phyloP scores from a whole-genome alignment of 2,888 invertebrate genomes.

The Perizoma flavofasciatum region DNA sequence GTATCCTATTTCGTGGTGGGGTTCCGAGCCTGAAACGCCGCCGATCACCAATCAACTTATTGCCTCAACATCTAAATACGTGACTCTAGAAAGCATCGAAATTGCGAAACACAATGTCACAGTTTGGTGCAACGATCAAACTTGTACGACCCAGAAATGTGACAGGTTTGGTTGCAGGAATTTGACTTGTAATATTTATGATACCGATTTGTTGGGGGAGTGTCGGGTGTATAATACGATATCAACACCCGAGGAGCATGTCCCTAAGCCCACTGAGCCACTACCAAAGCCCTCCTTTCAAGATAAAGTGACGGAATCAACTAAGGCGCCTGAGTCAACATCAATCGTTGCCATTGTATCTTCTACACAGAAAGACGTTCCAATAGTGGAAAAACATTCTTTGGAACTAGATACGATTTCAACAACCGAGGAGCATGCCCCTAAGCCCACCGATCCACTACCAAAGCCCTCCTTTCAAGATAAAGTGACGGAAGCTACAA shows the following conservation, averaged over 20 bases:
- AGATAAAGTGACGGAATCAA: conserved; percentile 32
- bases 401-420: conserved; percentile 58
- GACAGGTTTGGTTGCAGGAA: conserved; percentile 65
- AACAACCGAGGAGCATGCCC: conserved; percentile 48
- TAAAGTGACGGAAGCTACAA: conserved; percentile 31
- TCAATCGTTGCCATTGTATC: conserved; percentile 12
- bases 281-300: conserved; percentile 27
- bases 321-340: conserved; percentile 24
- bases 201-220: conserved; percentile 72
- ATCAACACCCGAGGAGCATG: conserved; percentile 48
- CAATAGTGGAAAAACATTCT: conserved; percentile 53
- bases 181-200: conserved; percentile 75
- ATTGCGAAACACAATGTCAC: conserved; percentile 67
- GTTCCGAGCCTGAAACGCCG: conserved; percentile 47
- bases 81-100: conserved; percentile 54
- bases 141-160: conserved; percentile 75
- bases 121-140: conserved; percentile 78
- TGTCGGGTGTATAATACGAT: conserved; percentile 67
- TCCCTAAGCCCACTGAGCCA: conserved; percentile 40
- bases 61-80: conserved; percentile 45
- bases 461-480: conserved; percentile 28
- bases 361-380: conserved; percentile 37
- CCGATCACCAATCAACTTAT: conserved; percentile 51
- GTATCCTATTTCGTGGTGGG: conserved; percentile 76
- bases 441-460: conserved; percentile 40